Conservation (phyloP, 1,140 invertebrate species). For the Drosophila prosaltans region DNA sequence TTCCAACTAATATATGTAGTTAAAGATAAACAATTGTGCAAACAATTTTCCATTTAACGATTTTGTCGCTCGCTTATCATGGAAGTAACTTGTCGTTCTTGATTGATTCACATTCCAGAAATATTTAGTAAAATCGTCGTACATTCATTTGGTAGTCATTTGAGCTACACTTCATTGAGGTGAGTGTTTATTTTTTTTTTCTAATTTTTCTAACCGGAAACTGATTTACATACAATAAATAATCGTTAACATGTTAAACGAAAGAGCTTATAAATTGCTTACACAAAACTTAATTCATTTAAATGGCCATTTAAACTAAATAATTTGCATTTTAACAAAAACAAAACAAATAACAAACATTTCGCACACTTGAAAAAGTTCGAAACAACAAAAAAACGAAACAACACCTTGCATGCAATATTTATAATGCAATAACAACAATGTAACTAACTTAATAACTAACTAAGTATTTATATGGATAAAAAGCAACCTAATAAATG, state of each 20-base stretch:
- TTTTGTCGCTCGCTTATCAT: no score
- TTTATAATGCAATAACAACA: slow-evolving; percentile 1
- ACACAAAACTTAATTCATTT: slow-evolving; percentile 58
- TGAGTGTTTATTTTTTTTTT: neutral
- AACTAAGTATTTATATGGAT: neutral
- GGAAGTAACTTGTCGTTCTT: no score
- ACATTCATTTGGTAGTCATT: neutral
- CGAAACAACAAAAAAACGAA: neutral
- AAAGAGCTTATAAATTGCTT: slow-evolving; percentile 36
- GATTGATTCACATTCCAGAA: no score
- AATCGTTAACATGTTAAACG: slow-evolving; percentile 28
- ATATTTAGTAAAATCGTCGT: no score
- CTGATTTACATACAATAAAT: slow-evolving; percentile 45
- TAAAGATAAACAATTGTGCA: no score
- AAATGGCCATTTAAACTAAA: slow-evolving; percentile 42
- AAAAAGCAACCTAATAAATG: neutral
- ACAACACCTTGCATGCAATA: slow-evolving; percentile 19
- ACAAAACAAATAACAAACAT: slow-evolving; percentile 14
- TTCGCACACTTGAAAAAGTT: slow-evolving; percentile 57
- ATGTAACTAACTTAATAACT: neutral
- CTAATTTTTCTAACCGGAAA: slow-evolving; percentile 44
- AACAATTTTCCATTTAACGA: no score
- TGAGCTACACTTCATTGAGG: slow-evolving; percentile 7
- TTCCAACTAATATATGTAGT: no score
- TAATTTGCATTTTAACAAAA: slow-evolving; percentile 30